Evolutionary conservation across 1,140 invertebrate species (phyloP).

Genomic region (Kradibia gibbosae): DNA sequence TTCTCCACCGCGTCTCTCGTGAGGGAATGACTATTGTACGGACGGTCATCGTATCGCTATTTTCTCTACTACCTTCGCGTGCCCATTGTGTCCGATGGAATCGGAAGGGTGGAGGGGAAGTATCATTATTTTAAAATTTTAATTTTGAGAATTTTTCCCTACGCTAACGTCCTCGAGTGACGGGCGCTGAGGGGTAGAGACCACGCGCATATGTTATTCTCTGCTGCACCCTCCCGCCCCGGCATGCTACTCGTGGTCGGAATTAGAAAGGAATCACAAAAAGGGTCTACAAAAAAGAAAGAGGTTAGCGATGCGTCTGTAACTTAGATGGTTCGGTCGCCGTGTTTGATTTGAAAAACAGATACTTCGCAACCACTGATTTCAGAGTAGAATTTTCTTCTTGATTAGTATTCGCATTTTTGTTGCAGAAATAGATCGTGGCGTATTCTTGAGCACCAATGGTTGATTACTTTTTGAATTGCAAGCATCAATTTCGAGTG

Average conservation of each 20-base stretch:
- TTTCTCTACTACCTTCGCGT: too few relatives aligned
- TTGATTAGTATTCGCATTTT: neutral
- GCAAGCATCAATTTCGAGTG: neutral
- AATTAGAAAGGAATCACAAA: neutral
- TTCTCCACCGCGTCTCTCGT: neutral
- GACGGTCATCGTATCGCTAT: too few relatives aligned
- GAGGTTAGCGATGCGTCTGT: too few relatives aligned
- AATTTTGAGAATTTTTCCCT: neutral
- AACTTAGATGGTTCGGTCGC: neutral
- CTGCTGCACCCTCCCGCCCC: neutral
- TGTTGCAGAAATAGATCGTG: neutral
- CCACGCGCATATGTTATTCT: neutral
- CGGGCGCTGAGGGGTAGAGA: neutral
- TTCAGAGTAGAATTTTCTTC: neutral
- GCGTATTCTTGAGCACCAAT: neutral
- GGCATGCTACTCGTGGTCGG: too few relatives aligned
- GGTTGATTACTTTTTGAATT: neutral
- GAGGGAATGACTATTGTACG: conserved; percentile 4
- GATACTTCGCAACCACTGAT: neutral
- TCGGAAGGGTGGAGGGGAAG: too few relatives aligned
- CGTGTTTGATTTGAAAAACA: neutral
- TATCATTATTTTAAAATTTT: neutral
- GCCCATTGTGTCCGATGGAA: too few relatives aligned
- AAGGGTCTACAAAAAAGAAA: too few relatives aligned
- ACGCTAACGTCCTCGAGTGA: too few relatives aligned